Percentiles rank a stretch among this genome's conserved stretches.
These are phyloP conservation scores for Montipora efflorescens DNA, from an alignment of 64 coral and sea anemone species.

Conservation along the genomic window DNA sequence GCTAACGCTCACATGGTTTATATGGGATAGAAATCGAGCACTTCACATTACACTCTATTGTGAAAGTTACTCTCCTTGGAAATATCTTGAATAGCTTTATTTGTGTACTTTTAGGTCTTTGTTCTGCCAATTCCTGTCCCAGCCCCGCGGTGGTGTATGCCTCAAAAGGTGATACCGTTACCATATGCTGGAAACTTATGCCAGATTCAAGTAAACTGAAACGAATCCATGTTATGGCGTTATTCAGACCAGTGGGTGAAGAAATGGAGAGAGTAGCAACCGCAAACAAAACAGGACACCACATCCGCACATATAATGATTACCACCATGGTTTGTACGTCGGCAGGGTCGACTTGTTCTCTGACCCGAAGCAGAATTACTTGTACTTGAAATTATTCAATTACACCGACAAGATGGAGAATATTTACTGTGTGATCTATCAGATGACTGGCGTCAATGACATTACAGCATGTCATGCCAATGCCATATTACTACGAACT, in stretches of 20 bases:
- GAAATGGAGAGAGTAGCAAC: slow-evolving; percentile 9
- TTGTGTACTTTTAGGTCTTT: background rate
- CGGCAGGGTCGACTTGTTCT: background rate
- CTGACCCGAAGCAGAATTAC: background rate
- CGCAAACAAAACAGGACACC: background rate
- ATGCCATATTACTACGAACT: slow-evolving; percentile 11
- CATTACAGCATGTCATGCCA: background rate
- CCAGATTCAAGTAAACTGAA: background rate
- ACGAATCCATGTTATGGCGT: background rate
- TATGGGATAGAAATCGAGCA: no score
- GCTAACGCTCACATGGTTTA: no score
- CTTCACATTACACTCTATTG: no score
- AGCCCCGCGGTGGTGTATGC: slow-evolving; percentile 6
- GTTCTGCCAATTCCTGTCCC: background rate
- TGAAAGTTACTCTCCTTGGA: no score
- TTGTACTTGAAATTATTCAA: slow-evolving; percentile 3
- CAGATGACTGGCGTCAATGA: background rate
- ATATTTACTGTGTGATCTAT: slow-evolving; percentile 4
- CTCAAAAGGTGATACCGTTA: slow-evolving; percentile 1
- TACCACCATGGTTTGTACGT: background rate
- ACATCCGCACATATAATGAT: background rate
- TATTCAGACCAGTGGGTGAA: background rate
- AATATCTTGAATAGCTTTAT: no score
- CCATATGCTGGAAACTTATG: background rate
- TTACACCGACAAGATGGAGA: slow-evolving; percentile 10